phyloP scores from a whole-genome alignment of 2,888 invertebrate genomes.

The Oscheius myriophilus region DNA sequence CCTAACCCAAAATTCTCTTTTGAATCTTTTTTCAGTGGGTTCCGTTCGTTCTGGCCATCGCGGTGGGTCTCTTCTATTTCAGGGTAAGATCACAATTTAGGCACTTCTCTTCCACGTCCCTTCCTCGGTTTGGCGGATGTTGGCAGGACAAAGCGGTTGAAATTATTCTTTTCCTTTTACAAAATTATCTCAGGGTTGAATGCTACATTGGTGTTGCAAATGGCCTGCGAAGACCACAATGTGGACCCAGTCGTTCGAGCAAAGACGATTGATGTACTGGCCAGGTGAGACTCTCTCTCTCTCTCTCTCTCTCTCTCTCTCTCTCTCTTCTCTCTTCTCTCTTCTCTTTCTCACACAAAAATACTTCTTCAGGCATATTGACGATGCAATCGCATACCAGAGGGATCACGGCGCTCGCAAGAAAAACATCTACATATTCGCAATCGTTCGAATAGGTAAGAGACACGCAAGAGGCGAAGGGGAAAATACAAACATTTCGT shows the following conservation, averaged over 20 bases:
- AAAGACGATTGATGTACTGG: constrained; percentile 73
- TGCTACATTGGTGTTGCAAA: constrained; percentile 70
- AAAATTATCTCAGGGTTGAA: constrained; percentile 71
- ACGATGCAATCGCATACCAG: constrained; percentile 73
- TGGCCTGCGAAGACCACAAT: constrained; percentile 71
- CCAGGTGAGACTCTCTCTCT: constrained; percentile 41
- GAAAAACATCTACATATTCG: constrained; percentile 61
- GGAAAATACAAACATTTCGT: background rate
- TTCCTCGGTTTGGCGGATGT: constrained; percentile 69
- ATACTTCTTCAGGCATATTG: constrained; percentile 72
- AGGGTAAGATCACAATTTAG: constrained; percentile 30
- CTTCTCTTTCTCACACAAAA: background rate
- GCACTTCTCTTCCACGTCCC: constrained; percentile 66
- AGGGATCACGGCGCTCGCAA: constrained; percentile 63
- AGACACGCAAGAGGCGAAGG: too few species aligned
- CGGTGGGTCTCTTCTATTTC: constrained; percentile 50
- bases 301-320: background rate
- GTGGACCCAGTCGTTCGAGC: constrained; percentile 73
- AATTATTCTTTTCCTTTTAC: background rate
- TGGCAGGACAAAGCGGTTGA: constrained; percentile 67
- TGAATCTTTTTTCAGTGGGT: constrained; percentile 53
- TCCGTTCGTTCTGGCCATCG: constrained; percentile 69
- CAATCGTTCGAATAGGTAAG: constrained; percentile 59
- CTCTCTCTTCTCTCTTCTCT: background rate
- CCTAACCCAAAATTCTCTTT: too few species aligned